Base-by-base conservation (phyloP, 2,888 invertebrate genomes). In the Clunio marinus region DNA sequence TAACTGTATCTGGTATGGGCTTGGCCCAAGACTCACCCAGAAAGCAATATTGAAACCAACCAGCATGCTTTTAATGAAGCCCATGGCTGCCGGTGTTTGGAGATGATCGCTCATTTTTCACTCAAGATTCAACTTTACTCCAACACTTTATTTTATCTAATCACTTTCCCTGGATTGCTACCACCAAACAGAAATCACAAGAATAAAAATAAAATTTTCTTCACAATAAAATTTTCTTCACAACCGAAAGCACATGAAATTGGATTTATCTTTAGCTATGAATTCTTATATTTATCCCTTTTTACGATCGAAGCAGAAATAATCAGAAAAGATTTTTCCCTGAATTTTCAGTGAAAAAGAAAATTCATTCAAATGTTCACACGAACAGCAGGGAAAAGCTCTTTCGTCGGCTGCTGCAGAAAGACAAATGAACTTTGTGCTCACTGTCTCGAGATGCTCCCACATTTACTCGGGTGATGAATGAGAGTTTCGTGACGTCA, bases 1-100 rank as follows among this genome's bases (percentile, higher is more conserved):
- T 51, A 35, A 20, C 45, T 60, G 24, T 55, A 68, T 45, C 27
- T 22, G 20, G 41, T n/a, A n/a, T 10, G 41, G 32, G 41, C 41
- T 10, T 15, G 15, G 41, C 41, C 10, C 41, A 22, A 51, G 22
- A 81, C 88, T 85, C 79, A 92, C 92, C 89, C 88, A 89, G 78
- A 91, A 91, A 27, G 87, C 79, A 72, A 89, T 82, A 79, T 91
- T 92, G 80, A 91, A 91, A 67, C 88, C 79, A 83, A 91, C 88
- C 70, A 92, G 81, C 45, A 91, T 80, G 1, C 87, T 86, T 76
- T 91, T 91, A 80, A 90, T 84, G 77, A 88, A 89, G 71, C 88
- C 86, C 77, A 89, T 86, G 27, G 88, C 85, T 46, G 89, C 88
- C 71, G 86, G 84, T 71, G 86, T 87, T 77, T 88, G 86, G 72